Conservation (phyloP, 1,140 invertebrate genomes). For the Odontomachus brunneus region DNA sequence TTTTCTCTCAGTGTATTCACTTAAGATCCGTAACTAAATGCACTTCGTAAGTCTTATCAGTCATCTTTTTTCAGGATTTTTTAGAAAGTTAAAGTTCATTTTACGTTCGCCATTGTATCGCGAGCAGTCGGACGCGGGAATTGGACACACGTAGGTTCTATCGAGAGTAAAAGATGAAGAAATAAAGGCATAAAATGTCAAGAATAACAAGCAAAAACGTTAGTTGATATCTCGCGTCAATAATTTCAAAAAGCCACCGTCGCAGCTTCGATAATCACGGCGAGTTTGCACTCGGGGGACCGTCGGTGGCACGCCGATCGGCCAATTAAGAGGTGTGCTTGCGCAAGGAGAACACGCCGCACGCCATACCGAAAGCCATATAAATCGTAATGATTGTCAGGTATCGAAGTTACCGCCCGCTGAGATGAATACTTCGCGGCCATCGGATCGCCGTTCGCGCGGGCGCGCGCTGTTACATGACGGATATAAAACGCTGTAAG, state of each 20-base stretch:
- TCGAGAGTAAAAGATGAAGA: too few relatives aligned
- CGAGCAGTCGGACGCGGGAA: too few relatives aligned
- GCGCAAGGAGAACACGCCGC: slow-evolving; percentile 38
- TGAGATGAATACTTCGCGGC: slow-evolving; percentile 42
- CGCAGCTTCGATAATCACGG: not conserved
- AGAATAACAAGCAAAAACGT: too few relatives aligned
- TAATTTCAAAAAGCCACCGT: not conserved
- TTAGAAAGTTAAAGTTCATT: too few relatives aligned
- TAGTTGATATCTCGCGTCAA: too few relatives aligned
- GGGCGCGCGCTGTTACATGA: slow-evolving; percentile 10
- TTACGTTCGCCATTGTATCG: too few relatives aligned
- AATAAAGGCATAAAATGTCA: not conserved
- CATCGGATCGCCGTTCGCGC: slow-evolving; percentile 34
- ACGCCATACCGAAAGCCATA: slow-evolving; percentile 12
- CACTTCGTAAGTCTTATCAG: too few relatives aligned
- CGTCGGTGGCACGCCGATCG: not conserved
- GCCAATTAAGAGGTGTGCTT: slow-evolving; percentile 58
- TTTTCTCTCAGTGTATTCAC: too few relatives aligned
- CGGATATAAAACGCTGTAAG: slow-evolving; percentile 25
- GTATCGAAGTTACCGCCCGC: slow-evolving; percentile 24
- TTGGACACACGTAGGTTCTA: too few relatives aligned
- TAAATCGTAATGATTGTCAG: slow-evolving; percentile 61
- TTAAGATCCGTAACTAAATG: too few relatives aligned
- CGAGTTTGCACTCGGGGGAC: not conserved
- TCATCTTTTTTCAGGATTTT: too few relatives aligned